Conservation (phyloP, 2,888 invertebrate genomes). For the Exephanes ischioxanthus region DNA sequence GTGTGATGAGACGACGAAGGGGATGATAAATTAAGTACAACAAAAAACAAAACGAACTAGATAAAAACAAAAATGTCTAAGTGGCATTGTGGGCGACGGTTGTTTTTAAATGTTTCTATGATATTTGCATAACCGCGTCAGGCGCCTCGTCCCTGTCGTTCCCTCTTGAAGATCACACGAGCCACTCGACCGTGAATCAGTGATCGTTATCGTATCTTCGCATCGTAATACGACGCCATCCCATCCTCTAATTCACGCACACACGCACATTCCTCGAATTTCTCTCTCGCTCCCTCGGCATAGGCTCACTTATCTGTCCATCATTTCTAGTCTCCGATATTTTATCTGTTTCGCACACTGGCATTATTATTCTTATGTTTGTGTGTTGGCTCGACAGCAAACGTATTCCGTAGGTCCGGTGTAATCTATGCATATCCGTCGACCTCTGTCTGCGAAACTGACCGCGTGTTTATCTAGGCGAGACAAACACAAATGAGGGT, state of each 20-base stretch:
- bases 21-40: no score
- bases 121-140: slow-evolving; percentile 23
- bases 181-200: slow-evolving; percentile 28
- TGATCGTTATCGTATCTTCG: slow-evolving; percentile 20
- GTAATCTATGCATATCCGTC: background rate
- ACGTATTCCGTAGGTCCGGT: background rate
- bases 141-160: background rate
- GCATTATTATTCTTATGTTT: background rate
- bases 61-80: background rate
- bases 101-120: slow-evolving; percentile 21
- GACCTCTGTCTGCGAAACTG: background rate
- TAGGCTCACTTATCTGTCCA: background rate
- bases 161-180: background rate
- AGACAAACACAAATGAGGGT: background rate
- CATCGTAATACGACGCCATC: slow-evolving; percentile 22
- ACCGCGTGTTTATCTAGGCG: background rate
- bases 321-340: background rate
- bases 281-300: background rate
- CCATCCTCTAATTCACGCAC: background rate
- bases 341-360: background rate
- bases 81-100: background rate
- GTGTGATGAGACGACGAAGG: no score
- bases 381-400: background rate
- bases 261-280: background rate
- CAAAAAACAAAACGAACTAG: background rate